Base-by-base conservation (phyloP, 2,113 vertebrate species). In the Scopus umbretta region DNA sequence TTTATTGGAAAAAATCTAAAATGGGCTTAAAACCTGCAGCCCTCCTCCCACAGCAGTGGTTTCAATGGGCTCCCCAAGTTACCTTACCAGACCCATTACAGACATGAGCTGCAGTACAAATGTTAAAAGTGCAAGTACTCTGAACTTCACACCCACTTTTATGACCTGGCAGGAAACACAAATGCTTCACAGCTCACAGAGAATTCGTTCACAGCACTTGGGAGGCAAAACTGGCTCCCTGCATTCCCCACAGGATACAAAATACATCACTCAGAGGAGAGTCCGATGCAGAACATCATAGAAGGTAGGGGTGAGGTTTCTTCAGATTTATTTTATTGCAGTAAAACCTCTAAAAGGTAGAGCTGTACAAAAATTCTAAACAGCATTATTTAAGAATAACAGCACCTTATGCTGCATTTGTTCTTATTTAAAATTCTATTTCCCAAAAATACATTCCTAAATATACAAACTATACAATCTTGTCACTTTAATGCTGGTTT, bases 391-490 rank as follows among this genome's bases (percentile, higher is more conserved):
- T 95, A 98, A 98, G 97, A 97, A 97, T 80, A 97, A 98, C 98
- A 98, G 97, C 95, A 96, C 94, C 94, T 81, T 91, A 91, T 16
- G 95, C 97, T 97, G 97, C 83, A 66, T 97, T 97, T 96, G 97
- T 98, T 98, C 97, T 95, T 95, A 96, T 98, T 98, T 98, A 98
- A 97, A 98, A 98, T 96, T 97, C 97, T 98, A 97, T 98, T 97
- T 97, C 98, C 96, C 97, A 97, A 98, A 98, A 98, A 98, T 98
- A 98, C 97, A 98, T 98, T 98, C 97, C 98, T 98, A 98, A 98
- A 98, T 98, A 98, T 98, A 98, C 98, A 98, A 98, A 98, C 98
- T 98, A 98, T 98, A 98, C 98, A 98, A 97, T 98, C 96, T 97
- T 88, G 95, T 97, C 97, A 97, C 98, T 97, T 97, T 97, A 98